These are phyloP conservation scores for Burhinus oedicnemus DNA, from an alignment of 2,113 vertebrate genomes.

Conservation along the genomic window DNA sequence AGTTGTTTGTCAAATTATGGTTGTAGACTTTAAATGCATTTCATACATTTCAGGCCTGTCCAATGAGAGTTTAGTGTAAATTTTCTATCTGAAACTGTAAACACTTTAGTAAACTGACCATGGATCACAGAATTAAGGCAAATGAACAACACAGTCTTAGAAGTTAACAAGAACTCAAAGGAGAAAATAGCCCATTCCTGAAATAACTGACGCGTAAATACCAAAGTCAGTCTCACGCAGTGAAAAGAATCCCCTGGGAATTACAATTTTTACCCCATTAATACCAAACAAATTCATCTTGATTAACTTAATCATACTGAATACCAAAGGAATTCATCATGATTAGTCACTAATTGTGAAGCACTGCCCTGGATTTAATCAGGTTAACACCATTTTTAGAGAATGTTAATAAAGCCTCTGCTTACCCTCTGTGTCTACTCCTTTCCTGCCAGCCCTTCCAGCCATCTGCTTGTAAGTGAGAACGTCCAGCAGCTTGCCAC, in stretches of 20 bases:
- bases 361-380: constrained; percentile 28
- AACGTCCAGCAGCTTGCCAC: constrained; percentile 86
- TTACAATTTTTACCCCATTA: constrained; percentile 30
- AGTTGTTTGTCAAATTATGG: neutral
- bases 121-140: neutral
- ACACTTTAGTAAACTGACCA: neutral
- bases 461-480: constrained; percentile 97
- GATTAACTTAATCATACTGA: constrained; percentile 33
- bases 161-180: neutral
- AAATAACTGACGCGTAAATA: neutral
- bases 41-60: neutral
- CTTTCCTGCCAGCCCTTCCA: constrained; percentile 95
- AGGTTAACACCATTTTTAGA: neutral
- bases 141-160: neutral
- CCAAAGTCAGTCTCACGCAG: neutral
- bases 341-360: neutral
- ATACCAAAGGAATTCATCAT: constrained; percentile 30
- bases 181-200: neutral
- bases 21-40: neutral
- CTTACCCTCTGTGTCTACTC: constrained; percentile 89
- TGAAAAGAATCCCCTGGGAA: neutral
- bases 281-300: constrained; percentile 51
- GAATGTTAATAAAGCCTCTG: constrained; percentile 26
- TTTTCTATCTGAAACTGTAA: neutral
- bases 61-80: neutral